Base-by-base conservation (phyloP, 2,113 vertebrate species). In the Myiagra hebetior region DNA sequence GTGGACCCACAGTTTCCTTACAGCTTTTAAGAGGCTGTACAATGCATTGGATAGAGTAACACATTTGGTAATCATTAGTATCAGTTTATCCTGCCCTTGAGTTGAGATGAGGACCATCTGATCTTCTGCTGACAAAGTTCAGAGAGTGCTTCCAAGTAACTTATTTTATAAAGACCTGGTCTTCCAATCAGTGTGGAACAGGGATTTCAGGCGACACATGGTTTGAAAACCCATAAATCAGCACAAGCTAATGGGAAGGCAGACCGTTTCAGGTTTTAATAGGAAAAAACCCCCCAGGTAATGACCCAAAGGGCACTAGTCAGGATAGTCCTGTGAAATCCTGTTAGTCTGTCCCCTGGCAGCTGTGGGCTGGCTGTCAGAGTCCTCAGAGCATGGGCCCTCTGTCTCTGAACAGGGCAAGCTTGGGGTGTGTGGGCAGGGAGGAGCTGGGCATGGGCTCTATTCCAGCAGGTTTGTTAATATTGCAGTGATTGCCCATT, bases 221-320 rank as follows among this genome's bases (percentile, higher is more conserved):
- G 6, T 62, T 73, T 78, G 27, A 44, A 87, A 68, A 78, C 16
- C 9, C 7, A 22, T 4, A 9, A 57, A 67, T 9, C 2, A 10
- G 39, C 22, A n/a, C 18, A 68, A 76, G 21, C 81, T 84, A 67
- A n/a, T 39, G 17, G 37, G 49, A 79, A 92, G 15, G 16, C 23
- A 75, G 60, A 37, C 7, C 72, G 7, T 41, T 11, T 49, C 16
- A 30, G 7, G 52, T 87, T 73, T 52, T 74, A 92, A 81, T 46
- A 69, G 1, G 1, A 31, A 47, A 47, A 60, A 59, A 60, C 22
- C 20, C 0, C 8, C 0, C 2, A 68, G 21, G 16, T n/a, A 76
- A 13, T 91, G 62, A 44, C 27, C 24, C 14, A 67, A 19, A 46
- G 15, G 23, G 6, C 11, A 10, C 5, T 57, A 27, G 3, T 52